Conservation (phyloP, 2,113 vertebrate genomes). For the Sceloporus tristichus region DNA sequence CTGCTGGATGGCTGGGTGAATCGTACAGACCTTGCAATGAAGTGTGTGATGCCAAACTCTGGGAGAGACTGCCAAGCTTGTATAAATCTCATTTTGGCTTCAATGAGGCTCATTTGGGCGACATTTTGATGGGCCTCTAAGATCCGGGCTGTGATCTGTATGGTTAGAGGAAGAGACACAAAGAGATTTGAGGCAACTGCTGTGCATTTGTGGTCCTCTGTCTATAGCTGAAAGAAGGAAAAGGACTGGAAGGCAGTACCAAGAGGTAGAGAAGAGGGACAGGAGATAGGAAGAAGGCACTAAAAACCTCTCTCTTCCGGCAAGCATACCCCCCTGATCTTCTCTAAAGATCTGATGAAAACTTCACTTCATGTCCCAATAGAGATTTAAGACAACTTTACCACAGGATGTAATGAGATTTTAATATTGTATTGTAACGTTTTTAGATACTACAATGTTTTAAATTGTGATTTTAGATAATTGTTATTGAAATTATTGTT, state of each 20-base stretch:
- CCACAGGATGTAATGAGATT: too few species aligned
- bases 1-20: neutral
- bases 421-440: too few species aligned
- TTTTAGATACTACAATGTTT: too few species aligned
- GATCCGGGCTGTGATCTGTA: constrained; percentile 94
- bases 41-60: constrained; percentile 98
- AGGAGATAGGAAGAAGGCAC: too few species aligned
- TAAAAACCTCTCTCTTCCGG: too few species aligned
- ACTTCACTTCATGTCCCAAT: too few species aligned
- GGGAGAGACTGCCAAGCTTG: constrained; percentile 98
- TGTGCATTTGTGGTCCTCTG: neutral
- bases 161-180: constrained; percentile 59
- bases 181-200: constrained; percentile 26
- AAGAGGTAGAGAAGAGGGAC: too few species aligned
- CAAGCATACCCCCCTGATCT: too few species aligned
- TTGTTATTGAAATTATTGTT: too few species aligned
- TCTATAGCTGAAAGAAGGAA: neutral
- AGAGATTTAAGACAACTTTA: too few species aligned
- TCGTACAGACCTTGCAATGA: constrained; percentile 89
- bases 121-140: constrained; percentile 98
- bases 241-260: neutral
- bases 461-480: too few species aligned
- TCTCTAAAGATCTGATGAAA: too few species aligned
- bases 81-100: constrained; percentile 98
- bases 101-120: constrained; percentile 98